Evolutionary conservation across 2,888 invertebrate species (phyloP), one percentile per base, ranked within the genome.

Genomic region (Emmelina monodactyla): DNA sequence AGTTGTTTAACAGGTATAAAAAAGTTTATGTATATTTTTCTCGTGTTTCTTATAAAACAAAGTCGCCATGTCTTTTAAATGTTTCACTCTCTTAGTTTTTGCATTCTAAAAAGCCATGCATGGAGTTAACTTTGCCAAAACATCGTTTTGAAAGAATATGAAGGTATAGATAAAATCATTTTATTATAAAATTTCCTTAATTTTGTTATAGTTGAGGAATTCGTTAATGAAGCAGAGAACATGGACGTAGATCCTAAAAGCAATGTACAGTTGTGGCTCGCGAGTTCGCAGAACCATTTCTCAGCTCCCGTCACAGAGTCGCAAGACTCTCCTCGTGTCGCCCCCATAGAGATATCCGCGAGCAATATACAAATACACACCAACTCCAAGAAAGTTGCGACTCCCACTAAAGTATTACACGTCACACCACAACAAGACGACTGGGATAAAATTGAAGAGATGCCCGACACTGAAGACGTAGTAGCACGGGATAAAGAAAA

Each of bases 401-500:
- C 43, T 37, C 53, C 60, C 28, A 37, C 45, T 31, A 62, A 62
- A 47, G 45, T 59, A 31, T 40, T 59, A 32, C 49, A 53, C 53
- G 44, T 55, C 2, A 50, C 54, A 38, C 49, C 50, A 41, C 47
- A 58, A 35, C 73, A 76, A 55, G 63, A 66, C 49, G 73, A 75
- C 49, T 76, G 71, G 75, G 75, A 78, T 40, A 71, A 69, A 53
- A 78, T 79, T 46, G 76, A 78, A 53, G 43, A 43, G 35, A 45
- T 75, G 38, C 58, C 64, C 31, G 66, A 68, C 34, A 43, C 51
- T 37, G 65, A 68, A 43, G 42, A 34, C n/a, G 2, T 31, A 2
- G n/a, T 7, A 30, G 30, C 29, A 10, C 52, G 49, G 41, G 49
- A 53, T 39, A 62, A 62, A 41, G 55, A 63, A 36, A 66, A 69